These are phyloP conservation scores for Drosophila limbata DNA, from an alignment of 2,888 invertebrate species.

Conservation along the genomic window DNA sequence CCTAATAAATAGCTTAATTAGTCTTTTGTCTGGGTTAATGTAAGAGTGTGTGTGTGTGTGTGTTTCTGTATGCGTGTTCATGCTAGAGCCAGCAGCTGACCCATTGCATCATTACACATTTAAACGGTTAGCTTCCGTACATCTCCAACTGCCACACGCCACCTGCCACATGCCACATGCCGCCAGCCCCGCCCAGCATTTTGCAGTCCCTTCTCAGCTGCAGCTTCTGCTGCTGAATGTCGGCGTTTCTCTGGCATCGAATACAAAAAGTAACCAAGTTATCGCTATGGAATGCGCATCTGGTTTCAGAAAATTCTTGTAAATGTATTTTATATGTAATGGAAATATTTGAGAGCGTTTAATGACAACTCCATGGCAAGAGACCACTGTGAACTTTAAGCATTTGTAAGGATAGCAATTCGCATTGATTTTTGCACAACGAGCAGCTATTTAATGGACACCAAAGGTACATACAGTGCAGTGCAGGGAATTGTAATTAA, in stretches of 20 bases:
- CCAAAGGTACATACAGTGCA: neutral
- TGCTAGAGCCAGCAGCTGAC: constrained; percentile 26
- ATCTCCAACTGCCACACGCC: constrained; percentile 1
- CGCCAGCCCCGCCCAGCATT: neutral
- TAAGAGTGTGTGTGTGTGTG: constrained; percentile 3
- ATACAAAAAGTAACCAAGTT: constrained; percentile 29
- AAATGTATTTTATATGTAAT: constrained; percentile 28
- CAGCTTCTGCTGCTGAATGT: neutral
- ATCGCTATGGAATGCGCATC: constrained; percentile 31
- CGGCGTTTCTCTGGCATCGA: constrained; percentile 3
- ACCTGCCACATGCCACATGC: neutral
- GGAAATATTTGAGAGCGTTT: constrained; percentile 12
- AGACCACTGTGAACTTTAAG: neutral
- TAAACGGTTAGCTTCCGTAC: constrained; percentile 33
- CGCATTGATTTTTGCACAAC: neutral
- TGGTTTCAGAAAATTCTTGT: constrained; percentile 19
- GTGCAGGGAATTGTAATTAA: neutral
- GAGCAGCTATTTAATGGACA: neutral
- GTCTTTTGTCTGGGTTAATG: constrained; percentile 51
- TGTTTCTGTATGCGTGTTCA: constrained; percentile 8
- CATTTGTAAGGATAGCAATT: neutral
- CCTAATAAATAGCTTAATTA: constrained; percentile 80
- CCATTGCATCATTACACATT: constrained; percentile 45
- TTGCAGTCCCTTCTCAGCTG: neutral
- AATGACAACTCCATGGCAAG: constrained; percentile 1